Conservation (phyloP, 2,888 invertebrate genomes). For the Diplolepis rosae region DNA sequence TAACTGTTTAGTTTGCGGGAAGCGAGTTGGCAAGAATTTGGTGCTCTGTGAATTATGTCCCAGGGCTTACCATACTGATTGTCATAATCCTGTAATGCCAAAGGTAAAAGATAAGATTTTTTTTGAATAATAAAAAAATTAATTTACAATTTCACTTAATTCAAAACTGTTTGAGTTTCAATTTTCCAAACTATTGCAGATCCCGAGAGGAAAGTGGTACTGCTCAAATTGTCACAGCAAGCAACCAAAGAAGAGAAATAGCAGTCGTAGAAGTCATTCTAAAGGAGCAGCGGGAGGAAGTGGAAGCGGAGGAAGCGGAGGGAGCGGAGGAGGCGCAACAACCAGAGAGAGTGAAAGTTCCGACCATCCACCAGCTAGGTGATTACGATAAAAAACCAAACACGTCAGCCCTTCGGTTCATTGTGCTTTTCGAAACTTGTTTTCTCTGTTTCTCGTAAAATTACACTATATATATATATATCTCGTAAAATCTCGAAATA, state of each 20-base stretch:
- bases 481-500: conserved; percentile 6
- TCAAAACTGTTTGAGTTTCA: neutral
- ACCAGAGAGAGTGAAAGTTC: conserved; percentile 77
- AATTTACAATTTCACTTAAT: neutral
- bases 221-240: conserved; percentile 91
- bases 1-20: conserved; percentile 96
- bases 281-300: conserved; percentile 45
- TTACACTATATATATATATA: conserved; percentile 7
- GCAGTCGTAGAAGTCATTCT: conserved; percentile 72
- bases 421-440: conserved; percentile 55
- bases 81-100: conserved; percentile 89
- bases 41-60: conserved; percentile 93
- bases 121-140: neutral
- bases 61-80: conserved; percentile 93
- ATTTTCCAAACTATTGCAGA: conserved; percentile 70
- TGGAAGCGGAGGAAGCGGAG: conserved; percentile 75
- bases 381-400: conserved; percentile 70
- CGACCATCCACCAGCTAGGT: conserved; percentile 77
- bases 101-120: conserved; percentile 77
- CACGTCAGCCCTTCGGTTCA: conserved; percentile 59
- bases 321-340: conserved; percentile 74
- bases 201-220: conserved; percentile 91
- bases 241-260: conserved; percentile 80
- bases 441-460: conserved; percentile 37
- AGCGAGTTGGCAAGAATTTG: conserved; percentile 81